Conservation (phyloP, 1,140 invertebrate species). For the Drosophila auraria region DNA sequence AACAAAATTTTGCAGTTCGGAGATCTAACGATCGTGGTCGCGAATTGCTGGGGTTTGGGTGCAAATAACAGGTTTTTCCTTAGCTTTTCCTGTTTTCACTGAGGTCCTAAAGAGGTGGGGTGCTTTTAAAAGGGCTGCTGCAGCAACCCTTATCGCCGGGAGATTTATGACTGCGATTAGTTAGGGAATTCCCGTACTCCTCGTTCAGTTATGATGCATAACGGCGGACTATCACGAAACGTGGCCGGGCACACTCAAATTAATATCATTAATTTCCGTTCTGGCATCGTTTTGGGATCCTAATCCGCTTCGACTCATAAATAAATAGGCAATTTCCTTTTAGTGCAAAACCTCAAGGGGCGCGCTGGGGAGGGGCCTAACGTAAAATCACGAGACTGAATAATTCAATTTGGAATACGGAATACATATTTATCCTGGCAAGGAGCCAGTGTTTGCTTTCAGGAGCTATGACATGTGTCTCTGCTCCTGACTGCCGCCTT, state of each 20-base stretch:
- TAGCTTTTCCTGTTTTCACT: slow-evolving; percentile 9
- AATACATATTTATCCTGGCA: slow-evolving; percentile 53
- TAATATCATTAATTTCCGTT: slow-evolving; percentile 59
- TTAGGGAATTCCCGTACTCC: slow-evolving; percentile 8
- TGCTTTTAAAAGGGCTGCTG: not conserved
- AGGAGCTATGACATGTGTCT: slow-evolving; percentile 31
- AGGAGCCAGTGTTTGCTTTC: slow-evolving; percentile 25
- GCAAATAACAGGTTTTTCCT: slow-evolving; percentile 24
- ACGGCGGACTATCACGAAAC: slow-evolving; percentile 8
- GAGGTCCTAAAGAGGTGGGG: not conserved
- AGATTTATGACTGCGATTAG: slow-evolving; percentile 27
- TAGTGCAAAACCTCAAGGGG: slow-evolving; percentile 28
- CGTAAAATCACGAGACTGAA: slow-evolving; percentile 63
- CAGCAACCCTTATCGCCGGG: slow-evolving; percentile 28
- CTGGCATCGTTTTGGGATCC: slow-evolving; percentile 23
- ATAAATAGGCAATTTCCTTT: slow-evolving; percentile 71
- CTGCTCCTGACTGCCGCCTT: slow-evolving; percentile 37
- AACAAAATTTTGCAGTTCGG: slow-evolving; percentile 2
- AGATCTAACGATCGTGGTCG: slow-evolving; percentile 28
- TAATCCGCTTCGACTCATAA: slow-evolving; percentile 56
- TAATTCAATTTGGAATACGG: slow-evolving; percentile 57
- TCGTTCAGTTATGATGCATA: slow-evolving; percentile 2
- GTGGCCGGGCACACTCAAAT: slow-evolving; percentile 29
- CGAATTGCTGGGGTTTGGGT: slow-evolving; percentile 13
- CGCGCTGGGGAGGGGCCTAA: not conserved